Conservation (phyloP, 2,888 invertebrate genomes). For the Melanophora roralis region DNA sequence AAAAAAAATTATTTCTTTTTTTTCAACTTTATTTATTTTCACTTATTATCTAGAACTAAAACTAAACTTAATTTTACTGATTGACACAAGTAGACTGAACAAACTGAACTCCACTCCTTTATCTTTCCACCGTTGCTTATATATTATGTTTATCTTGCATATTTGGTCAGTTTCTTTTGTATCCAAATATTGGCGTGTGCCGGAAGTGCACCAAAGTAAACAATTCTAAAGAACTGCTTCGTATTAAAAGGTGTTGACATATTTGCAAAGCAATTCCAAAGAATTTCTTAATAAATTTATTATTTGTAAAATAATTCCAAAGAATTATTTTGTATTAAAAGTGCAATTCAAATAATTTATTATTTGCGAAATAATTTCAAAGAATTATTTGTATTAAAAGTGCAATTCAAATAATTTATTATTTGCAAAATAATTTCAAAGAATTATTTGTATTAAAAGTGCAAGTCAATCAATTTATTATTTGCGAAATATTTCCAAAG, state of each 20-base stretch:
- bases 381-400: too few relatives aligned
- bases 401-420: not conserved
- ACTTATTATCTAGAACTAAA: not conserved
- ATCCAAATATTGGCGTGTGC: not conserved
- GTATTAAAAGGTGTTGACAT: not conserved
- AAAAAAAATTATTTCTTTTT: not conserved
- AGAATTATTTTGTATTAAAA: slow-evolving; percentile 5
- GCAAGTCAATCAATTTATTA: slow-evolving; percentile 7
- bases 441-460: slow-evolving; percentile 14
- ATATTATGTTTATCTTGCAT: not conserved
- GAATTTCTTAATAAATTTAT: slow-evolving; percentile 14
- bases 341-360: not conserved
- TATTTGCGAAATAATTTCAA: too few relatives aligned
- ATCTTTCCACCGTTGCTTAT: not conserved
- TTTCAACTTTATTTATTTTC: too few relatives aligned
- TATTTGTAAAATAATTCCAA: slow-evolving; percentile 1
- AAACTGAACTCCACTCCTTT: too few relatives aligned
- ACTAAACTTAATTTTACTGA: too few relatives aligned
- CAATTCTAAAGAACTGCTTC: not conserved
- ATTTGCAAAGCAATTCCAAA: too few relatives aligned
- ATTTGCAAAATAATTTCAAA: not conserved
- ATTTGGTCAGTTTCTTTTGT: not conserved
- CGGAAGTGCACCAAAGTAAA: too few relatives aligned
- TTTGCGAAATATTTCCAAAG: not conserved
- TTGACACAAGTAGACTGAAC: too few relatives aligned